phyloP scores from a whole-genome alignment of 1,140 invertebrate species.

The Capitella teleta region DNA sequence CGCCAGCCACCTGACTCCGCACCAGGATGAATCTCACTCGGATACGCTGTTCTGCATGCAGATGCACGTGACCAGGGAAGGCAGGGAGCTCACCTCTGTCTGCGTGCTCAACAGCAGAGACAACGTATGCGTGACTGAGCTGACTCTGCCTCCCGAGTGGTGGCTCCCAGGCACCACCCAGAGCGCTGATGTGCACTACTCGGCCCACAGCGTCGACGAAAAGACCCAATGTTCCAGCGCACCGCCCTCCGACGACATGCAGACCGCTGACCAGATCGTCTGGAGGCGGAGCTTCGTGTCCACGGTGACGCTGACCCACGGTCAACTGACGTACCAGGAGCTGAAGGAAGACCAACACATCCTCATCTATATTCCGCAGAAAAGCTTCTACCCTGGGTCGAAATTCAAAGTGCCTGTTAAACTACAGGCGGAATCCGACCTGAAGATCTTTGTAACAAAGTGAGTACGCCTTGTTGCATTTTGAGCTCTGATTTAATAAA shows the following conservation, averaged over 20 bases:
- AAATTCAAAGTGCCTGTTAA: constrained; percentile 74
- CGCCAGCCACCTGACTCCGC: constrained; percentile 49
- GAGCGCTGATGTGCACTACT: constrained; percentile 12
- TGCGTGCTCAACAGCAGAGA: constrained; percentile 5
- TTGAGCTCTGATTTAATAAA: neutral
- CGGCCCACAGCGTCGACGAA: constrained; percentile 4
- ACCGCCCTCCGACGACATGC: constrained; percentile 48
- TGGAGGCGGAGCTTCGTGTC: constrained; percentile 5
- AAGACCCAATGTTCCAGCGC: constrained; percentile 11
- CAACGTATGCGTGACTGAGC: constrained; percentile 8
- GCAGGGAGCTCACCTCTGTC: constrained; percentile 1
- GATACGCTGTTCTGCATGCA: constrained; percentile 7
- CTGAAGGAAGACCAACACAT: constrained; percentile 64
- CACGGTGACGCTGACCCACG: constrained; percentile 56
- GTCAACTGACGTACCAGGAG: constrained; percentile 68
- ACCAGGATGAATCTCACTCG: neutral
- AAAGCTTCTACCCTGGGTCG: constrained; percentile 74
- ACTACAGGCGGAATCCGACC: constrained; percentile 51
- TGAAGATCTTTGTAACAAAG: constrained; percentile 70
- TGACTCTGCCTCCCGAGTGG: constrained; percentile 2
- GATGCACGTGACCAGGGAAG: constrained; percentile 49
- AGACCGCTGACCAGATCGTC: constrained; percentile 51
- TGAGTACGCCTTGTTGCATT: constrained; percentile 36
- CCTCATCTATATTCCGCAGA: constrained; percentile 73
- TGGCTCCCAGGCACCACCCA: constrained; percentile 57